These are phyloP conservation scores for Gadus chalcogrammus DNA, from an alignment of 2,113 vertebrate genomes.

Conservation along the genomic window DNA sequence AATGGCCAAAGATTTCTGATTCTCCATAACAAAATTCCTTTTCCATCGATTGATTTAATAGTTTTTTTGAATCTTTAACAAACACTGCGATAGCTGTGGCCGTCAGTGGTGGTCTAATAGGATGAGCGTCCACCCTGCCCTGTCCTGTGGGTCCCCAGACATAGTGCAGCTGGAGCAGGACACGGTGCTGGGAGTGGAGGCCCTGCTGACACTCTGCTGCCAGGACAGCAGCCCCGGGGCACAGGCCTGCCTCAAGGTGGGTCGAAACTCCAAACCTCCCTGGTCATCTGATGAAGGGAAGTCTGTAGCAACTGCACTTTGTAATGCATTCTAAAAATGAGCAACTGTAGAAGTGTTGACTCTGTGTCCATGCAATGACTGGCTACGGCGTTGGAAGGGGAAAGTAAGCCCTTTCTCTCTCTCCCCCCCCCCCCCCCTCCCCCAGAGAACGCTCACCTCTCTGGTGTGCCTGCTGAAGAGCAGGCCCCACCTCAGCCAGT, in stretches of 20 bases:
- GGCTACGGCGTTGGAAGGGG: no score
- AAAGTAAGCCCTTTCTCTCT: background rate
- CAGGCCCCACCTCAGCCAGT: conserved; percentile 87
- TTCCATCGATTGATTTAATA: no score
- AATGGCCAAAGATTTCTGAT: no score
- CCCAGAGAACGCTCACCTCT: conserved; percentile 86
- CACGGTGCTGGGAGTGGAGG: conserved; percentile 89
- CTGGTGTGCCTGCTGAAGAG: conserved; percentile 89
- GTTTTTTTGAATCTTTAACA: no score
- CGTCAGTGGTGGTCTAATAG: no score
- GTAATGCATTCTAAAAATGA: background rate
- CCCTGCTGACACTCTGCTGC: conserved; percentile 91
- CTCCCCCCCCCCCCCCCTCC: background rate
- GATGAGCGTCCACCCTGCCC: background rate
- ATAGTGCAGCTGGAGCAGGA: conserved; percentile 90
- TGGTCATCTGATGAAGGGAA: no score
- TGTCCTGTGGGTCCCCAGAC: conserved; percentile 66
- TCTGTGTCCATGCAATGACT: background rate
- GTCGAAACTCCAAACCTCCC: background rate
- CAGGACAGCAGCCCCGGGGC: conserved; percentile 83
- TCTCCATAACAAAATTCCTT: no score
- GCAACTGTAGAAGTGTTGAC: background rate
- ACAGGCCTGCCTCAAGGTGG: conserved; percentile 90
- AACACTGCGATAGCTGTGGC: no score
- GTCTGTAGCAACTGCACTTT: background rate